Conservation (phyloP, 1,140 invertebrate species). For the Nebria ingens region DNA sequence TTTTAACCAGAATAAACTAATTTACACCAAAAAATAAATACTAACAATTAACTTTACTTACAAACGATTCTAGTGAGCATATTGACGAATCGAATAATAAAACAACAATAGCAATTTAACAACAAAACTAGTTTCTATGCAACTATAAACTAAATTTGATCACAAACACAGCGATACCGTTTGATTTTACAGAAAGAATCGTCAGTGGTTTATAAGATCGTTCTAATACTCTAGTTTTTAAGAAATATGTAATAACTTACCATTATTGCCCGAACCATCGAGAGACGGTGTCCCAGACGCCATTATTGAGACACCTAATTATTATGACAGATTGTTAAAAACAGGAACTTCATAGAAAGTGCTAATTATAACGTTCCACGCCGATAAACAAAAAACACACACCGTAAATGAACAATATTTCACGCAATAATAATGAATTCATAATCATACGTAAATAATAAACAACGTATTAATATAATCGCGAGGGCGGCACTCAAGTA, state of each 20-base stretch:
- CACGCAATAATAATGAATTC: background rate
- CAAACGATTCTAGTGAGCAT: too few species aligned
- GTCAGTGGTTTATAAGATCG: too few species aligned
- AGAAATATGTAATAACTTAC: constrained; percentile 33
- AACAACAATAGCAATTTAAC: too few species aligned
- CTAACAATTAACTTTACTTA: too few species aligned
- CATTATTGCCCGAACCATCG: constrained; percentile 40
- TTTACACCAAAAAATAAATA: too few species aligned
- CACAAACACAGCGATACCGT: too few species aligned
- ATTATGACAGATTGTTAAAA: constrained; percentile 9
- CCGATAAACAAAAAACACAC: constrained; percentile 1
- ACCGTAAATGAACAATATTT: background rate
- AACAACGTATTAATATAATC: background rate
- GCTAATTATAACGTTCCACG: constrained; percentile 8
- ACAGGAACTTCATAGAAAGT: constrained; percentile 8
- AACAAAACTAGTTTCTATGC: too few species aligned
- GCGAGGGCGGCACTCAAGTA: background rate
- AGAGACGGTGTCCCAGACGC: constrained; percentile 42
- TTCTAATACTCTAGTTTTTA: too few species aligned
- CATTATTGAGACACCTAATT: constrained; percentile 23
- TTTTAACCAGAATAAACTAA: too few species aligned
- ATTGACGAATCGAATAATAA: too few species aligned
- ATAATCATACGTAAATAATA: background rate
- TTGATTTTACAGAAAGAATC: too few species aligned
- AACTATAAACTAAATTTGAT: too few species aligned